Base-by-base conservation (phyloP, 2,888 invertebrate genomes). In the Rotaria sp. region DNA sequence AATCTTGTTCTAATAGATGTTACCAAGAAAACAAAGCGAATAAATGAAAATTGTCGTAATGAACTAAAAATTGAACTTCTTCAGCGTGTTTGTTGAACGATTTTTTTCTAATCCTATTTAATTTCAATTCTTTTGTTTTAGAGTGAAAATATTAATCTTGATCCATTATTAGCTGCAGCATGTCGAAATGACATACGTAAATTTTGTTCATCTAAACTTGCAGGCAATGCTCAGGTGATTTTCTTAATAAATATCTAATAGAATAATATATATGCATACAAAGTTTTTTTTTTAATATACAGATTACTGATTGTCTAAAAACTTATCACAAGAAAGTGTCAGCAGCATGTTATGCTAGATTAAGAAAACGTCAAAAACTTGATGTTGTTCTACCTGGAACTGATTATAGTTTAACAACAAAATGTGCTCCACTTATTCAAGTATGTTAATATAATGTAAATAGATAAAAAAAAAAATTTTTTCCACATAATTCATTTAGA, bases 1-100 rank as follows among this genome's bases (percentile, higher is more conserved):
- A 95, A 95, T 91, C 94, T 95, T 88, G 94, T 97, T 85, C 94
- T 96, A 88, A 95, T 96, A 90, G 96, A 96, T 90, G 95, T 95
- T 0, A 93, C 96, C 87, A 35, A 67, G 8, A 35, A 67, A 18
- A 92, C 93, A 86, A 95, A 95, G 88, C 94, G 94, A 88, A 94
- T 98, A 89, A 94, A 94, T 8, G 95, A 94, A 90, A 95, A 95
- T 38, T 99, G 97, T 90, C 93, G 96, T 55, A 95, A 95, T 89
- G 96, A 98, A 90, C 92, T 98, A 35, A 94, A 94, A 90, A 94
- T 95, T 85, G 96, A 98, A 90, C 92, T 97, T 48, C 94, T 96
- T 89, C 96, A 96, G 90, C 90, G 92, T 89, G 92, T 92, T 89
- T 90, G 67, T 67, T 18, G 90, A 89, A 88, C 89, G 45, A 4